Evolutionary conservation across 2,113 vertebrate species (phyloP).

Genomic region (Nestor notabilis): DNA sequence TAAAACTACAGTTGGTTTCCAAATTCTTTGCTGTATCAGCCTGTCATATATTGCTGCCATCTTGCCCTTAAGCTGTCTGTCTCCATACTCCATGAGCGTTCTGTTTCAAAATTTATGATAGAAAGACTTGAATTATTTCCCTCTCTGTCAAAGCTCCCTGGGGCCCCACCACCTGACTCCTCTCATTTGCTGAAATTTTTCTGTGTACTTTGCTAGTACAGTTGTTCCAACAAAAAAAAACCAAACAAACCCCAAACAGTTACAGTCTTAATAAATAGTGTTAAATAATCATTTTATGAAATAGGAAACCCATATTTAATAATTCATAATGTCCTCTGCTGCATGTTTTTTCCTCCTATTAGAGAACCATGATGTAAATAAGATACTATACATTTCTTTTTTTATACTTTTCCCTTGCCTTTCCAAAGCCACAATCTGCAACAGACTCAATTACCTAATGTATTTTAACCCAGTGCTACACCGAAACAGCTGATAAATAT

Average conservation of each 20-base stretch:
- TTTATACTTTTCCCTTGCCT: not conserved
- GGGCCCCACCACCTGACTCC: constrained; percentile 1
- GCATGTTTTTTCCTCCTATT: not conserved
- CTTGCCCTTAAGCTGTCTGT: not conserved
- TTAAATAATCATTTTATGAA: not conserved
- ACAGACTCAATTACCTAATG: not conserved
- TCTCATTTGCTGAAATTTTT: not conserved
- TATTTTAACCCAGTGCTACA: not conserved
- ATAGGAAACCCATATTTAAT: not conserved
- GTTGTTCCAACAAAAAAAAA: not conserved
- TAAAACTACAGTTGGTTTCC: not conserved
- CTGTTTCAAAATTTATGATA: not conserved
- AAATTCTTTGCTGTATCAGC: not conserved
- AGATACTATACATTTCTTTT: not conserved
- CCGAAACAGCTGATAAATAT: not conserved
- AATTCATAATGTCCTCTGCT: not conserved
- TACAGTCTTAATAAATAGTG: not conserved
- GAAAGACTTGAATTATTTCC: not conserved
- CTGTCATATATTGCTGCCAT: not conserved
- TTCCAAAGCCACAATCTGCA: not conserved
- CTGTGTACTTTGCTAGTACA: not conserved
- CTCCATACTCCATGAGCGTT: not conserved
- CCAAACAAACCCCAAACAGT: not conserved
- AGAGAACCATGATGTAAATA: not conserved
- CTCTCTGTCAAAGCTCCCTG: not conserved